A percentile compares a stretch with the other conserved stretches of the same genome.
These are phyloP conservation scores for Dryobates pubescens DNA, from an alignment of 2,797 vertebrate species.

Conservation along the genomic window DNA sequence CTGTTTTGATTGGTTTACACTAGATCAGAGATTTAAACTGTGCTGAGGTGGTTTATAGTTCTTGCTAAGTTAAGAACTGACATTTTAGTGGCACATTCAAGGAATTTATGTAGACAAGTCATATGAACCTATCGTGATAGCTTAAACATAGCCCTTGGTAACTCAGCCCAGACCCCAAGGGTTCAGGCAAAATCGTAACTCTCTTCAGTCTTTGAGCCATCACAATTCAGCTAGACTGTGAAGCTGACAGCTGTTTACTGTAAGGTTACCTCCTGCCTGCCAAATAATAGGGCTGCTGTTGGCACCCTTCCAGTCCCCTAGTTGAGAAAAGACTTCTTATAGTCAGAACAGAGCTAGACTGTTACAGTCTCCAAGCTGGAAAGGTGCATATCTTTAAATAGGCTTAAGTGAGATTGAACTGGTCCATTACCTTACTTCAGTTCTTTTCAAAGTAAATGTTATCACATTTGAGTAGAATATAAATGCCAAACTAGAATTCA, in stretches of 20 bases:
- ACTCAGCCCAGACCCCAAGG: constrained; percentile 19
- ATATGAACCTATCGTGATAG: constrained; percentile 14
- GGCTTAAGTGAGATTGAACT: background rate
- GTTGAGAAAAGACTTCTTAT: background rate
- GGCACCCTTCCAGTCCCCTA: constrained; percentile 43
- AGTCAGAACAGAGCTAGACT: background rate
- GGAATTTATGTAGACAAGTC: constrained; percentile 50
- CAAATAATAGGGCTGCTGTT: constrained; percentile 53
- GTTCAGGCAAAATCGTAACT: constrained; percentile 10
- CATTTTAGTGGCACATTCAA: constrained; percentile 42
- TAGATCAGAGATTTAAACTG: background rate
- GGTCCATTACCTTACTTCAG: background rate
- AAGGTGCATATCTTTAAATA: background rate
- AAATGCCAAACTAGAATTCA: background rate
- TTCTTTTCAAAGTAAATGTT: background rate
- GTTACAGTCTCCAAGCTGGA: background rate
- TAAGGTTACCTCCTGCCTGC: constrained; percentile 66
- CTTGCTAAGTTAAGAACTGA: constrained; percentile 37
- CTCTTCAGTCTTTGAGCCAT: constrained; percentile 31
- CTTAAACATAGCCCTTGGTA: constrained; percentile 17
- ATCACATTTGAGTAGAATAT: background rate
- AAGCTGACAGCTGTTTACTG: constrained; percentile 71
- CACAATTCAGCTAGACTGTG: constrained; percentile 55
- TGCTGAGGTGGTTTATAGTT: background rate
- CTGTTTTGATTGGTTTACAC: constrained; percentile 13